Evolutionary conservation across 2,888 invertebrate species (phyloP), one percentile per base, ranked within the genome.

Genomic region (Molorchus minor): DNA sequence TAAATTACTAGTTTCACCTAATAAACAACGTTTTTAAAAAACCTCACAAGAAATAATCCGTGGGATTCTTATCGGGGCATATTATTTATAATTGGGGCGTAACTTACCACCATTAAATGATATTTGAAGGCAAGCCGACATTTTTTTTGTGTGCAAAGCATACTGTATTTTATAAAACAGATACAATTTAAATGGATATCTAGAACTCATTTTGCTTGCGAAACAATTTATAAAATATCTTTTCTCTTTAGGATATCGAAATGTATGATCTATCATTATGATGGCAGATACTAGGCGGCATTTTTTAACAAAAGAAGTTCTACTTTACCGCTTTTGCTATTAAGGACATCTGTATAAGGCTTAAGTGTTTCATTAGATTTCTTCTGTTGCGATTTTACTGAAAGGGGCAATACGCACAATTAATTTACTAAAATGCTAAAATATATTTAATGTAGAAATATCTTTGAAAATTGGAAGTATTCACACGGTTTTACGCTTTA

Each of bases 321-420:
- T 59, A 61, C 41, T 61, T 60, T 46, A 59, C 56, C 60, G 57
- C n/a, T 66, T 58, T 56, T 55, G 61, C 63, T 61, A 66, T 64
- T 66, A 66, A 56, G 62, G 62, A 51, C 57, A 53, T 45, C 64
- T 66, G 47, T 67, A 67, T 67, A 67, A 58, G 67, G 67, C 49
- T 62, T 67, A 67, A 67, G 62, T 67, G 59, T 64, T 65, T 58
- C 67, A 67, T 67, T 67, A 67, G 62, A 61, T 67, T 66, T 61
- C 66, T 59, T 61, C 61, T 60, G 57, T 55, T 60, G 66, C 62
- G 61, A 65, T 65, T 63, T 61, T 65, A 65, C 59, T 64, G 61
- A 62, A 65, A 66, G 55, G 58, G 59, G 33, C 58, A 30, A 41
- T 41, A 33, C 16, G 30, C 30, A 30, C 29, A 13, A 30, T 29